phyloP scores from a whole-genome alignment of 2,888 invertebrate genomes.

The Erebia ligea region DNA sequence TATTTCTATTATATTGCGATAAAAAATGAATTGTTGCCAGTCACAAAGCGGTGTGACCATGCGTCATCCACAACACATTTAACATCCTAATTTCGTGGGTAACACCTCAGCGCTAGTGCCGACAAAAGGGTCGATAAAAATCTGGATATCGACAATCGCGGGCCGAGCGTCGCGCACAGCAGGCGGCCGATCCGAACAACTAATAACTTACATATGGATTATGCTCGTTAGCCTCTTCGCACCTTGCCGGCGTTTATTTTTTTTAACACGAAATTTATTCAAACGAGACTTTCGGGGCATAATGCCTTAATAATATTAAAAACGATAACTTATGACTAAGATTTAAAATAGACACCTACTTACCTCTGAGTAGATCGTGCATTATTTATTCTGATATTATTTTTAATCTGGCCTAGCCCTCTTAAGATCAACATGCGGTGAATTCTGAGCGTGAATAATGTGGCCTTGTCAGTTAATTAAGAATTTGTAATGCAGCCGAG shows the following conservation, averaged over 20 bases:
- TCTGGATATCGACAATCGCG: slow-evolving; percentile 63
- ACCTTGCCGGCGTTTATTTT: slow-evolving; percentile 77
- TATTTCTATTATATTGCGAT: slow-evolving; percentile 68
- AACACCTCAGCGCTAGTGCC: slow-evolving; percentile 78
- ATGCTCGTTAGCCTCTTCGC: slow-evolving; percentile 82
- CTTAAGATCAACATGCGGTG: slow-evolving; percentile 39
- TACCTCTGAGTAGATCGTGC: slow-evolving; percentile 47
- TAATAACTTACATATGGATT: slow-evolving; percentile 81
- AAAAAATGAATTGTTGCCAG: slow-evolving; percentile 45
- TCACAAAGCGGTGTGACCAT: slow-evolving; percentile 66
- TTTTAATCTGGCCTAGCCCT: slow-evolving; percentile 27
- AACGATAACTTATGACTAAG: slow-evolving; percentile 73
- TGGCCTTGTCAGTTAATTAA: slow-evolving; percentile 43
- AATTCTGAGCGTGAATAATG: slow-evolving; percentile 39
- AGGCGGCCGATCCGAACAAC: slow-evolving; percentile 64
- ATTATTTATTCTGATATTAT: slow-evolving; percentile 63
- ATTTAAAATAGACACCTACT: slow-evolving; percentile 40
- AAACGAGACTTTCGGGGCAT: slow-evolving; percentile 74
- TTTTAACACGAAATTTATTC: slow-evolving; percentile 79
- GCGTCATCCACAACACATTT: slow-evolving; percentile 79
- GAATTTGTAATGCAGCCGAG: slow-evolving; percentile 37
- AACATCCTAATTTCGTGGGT: slow-evolving; percentile 80
- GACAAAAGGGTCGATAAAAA: slow-evolving; percentile 80
- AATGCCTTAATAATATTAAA: slow-evolving; percentile 68
- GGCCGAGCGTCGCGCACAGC: slow-evolving; percentile 62